Conservation (phyloP, 2,888 invertebrate species). For the Meteorus cinctellus region DNA sequence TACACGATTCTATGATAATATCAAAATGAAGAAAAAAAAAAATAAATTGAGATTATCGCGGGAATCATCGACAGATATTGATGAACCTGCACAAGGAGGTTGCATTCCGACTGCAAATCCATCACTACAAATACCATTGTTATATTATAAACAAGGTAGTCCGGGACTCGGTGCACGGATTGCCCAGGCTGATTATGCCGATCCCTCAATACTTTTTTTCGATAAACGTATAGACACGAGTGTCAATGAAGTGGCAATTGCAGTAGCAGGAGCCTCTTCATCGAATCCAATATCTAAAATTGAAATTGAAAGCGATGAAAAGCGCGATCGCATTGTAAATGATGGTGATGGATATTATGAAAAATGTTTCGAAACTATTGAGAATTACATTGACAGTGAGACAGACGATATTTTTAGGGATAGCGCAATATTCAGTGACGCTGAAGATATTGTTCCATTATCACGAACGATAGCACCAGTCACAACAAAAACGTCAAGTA, state of each 20-base stretch:
- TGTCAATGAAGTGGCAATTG: neutral
- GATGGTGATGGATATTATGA: constrained; percentile 77
- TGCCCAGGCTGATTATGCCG: constrained; percentile 90
- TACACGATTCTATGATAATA: constrained; percentile 56
- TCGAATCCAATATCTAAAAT: constrained; percentile 25
- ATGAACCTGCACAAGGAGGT: constrained; percentile 58
- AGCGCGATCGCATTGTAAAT: constrained; percentile 23
- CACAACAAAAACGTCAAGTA: neutral
- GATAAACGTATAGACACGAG: constrained; percentile 57
- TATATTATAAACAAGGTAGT: constrained; percentile 84
- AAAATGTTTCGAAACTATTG: constrained; percentile 83
- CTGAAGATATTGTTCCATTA: constrained; percentile 75
- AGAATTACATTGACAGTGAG: constrained; percentile 80
- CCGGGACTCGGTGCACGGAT: constrained; percentile 90
- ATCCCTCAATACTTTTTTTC: constrained; percentile 82
- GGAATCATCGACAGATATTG: constrained; percentile 65
- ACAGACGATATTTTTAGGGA: constrained; percentile 84
- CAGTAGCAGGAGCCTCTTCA: constrained; percentile 52
- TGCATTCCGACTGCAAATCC: constrained; percentile 50
- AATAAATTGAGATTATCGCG: constrained; percentile 64
- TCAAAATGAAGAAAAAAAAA: constrained; percentile 62
- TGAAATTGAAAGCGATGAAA: constrained; percentile 36
- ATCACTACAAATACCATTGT: constrained; percentile 54
- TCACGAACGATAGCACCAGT: neutral
- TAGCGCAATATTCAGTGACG: constrained; percentile 88